Evolutionary conservation across 1,140 invertebrate species (phyloP), one percentile per base, ranked within the genome.

Genomic region (Notospermus geniculatus): DNA sequence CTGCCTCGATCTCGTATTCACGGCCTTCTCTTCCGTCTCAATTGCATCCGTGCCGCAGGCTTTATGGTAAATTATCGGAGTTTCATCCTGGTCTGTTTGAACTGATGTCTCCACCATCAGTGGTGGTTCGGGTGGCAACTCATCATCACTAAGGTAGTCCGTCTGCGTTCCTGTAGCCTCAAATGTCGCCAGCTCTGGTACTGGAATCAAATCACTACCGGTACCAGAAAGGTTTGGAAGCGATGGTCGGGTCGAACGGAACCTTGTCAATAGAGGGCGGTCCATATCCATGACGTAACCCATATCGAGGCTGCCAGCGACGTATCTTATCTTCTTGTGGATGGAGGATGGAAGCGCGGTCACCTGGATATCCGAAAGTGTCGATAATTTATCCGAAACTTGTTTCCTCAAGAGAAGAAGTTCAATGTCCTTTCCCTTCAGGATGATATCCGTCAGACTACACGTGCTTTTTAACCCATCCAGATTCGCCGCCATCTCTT

Each of bases 351-450:
- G 81, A 19, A 81, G 64, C 23, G 76, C 69, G 54, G 71, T 74
- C 23, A 80, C 57, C 28, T 78, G 73, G 19, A 81, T 67, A 41
- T 75, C 70, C 28, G 72, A 69, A 52, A 81, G 63, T 25, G 65
- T 64, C n/a, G 75, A 69, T 19, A 82, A 70, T 65, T 82, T 82
- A 54, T 82, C 80, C 52, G 76, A 75, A 7, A 82, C 75, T 56
- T 82, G 79, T 55, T 81, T 81, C 65, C 81, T 82, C 39, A 82
- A 68, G 39, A 82, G 68, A 28, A 82, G 67, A 29, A 82, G 71
- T 64, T 82, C 81, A 39, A 82, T 82, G 57, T 82, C 81, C 62
- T 82, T 82, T n/a, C 80, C 79, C 55, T 80, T 74, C 4, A 82
- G 64, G 13, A 82, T 78, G 13, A 82, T 63, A 54, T 82, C 80